Evolutionary conservation across 1,140 invertebrate species (phyloP), one percentile per base, ranked within the genome.

Genomic region (Coptotermes formosanus): DNA sequence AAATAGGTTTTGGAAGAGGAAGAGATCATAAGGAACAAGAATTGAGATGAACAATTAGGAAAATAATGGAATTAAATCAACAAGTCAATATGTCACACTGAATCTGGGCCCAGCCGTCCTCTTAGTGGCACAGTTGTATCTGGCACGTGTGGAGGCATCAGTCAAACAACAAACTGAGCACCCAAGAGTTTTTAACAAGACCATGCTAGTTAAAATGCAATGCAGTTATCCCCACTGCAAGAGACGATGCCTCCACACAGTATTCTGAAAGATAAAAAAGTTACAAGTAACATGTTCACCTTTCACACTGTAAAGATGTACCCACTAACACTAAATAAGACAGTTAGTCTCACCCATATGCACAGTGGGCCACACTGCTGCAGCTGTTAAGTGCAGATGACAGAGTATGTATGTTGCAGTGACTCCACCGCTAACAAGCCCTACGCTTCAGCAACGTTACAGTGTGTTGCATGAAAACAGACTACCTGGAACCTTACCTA

Each of bases 371-470:
- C 52, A 21, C 52, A 55, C 52, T 55, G 52, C 64, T 75, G 64
- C 64, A 75, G 64, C 64, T 75, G 64, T 75, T 75, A 75, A 75
- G 48, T 48, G 48, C 16, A 82, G 30, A 21, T 6, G 38, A 82
- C 48, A 48, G 48, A 48, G 48, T 30, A 30, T 52, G 23, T 21
- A 11, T 52, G 45, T 55, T 52, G 44, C 75, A 87, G n/a, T 87
- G 82, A 82, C 59, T 83, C 88, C 88, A 85, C 85, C 87, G 88
- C 88, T 87, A 88, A 88, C 88, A 88, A 88, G 88, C 88, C 88
- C 64, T 87, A 84, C 85, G 87, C 87, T 86, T 86, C 59, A n/a
- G 48, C 52, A 55, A 55, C 52, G 21, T 55, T 55, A 19, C 52
- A 55, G 4, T 55, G 19, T 55, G 52, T 19, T 55, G 52, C 52